Evolutionary conservation across 2,113 vertebrate species (phyloP).

Genomic region (Neolamprologus brichardi): DNA sequence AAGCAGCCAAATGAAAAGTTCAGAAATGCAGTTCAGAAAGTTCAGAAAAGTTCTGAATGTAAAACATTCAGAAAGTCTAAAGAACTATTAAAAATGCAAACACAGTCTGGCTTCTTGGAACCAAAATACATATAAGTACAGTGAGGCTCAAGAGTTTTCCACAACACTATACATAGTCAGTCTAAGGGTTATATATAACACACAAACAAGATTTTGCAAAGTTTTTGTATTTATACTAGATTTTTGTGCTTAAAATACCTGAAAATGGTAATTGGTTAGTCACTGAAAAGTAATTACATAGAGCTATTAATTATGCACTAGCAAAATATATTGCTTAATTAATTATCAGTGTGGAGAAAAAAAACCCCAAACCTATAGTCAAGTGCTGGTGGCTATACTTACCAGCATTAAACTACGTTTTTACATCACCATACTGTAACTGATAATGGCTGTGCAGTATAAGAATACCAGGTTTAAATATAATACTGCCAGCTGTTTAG

Average conservation of each 20-base stretch:
- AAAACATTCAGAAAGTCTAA: not conserved
- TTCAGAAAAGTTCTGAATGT: not conserved
- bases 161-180: not conserved
- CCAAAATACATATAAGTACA: not conserved
- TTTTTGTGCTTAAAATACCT: not conserved
- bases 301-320: not conserved
- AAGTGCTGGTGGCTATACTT: not conserved
- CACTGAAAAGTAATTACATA: not conserved
- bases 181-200: not conserved
- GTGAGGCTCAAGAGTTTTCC: not conserved
- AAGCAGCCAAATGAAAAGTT: not conserved
- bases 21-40: not conserved
- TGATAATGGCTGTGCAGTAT: not conserved
- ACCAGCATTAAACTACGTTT: not conserved
- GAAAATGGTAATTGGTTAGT: not conserved
- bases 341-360: not conserved
- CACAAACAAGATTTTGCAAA: not conserved
- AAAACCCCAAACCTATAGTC: fast-evolving
- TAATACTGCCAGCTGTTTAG: not conserved
- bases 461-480: not conserved
- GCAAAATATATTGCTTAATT: not conserved
- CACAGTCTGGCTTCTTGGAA: not conserved
- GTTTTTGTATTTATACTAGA: not conserved
- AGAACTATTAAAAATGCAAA: not conserved
- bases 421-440: not conserved